Conservation (phyloP, 2,113 vertebrate genomes). For the Myiozetetes cayanensis region DNA sequence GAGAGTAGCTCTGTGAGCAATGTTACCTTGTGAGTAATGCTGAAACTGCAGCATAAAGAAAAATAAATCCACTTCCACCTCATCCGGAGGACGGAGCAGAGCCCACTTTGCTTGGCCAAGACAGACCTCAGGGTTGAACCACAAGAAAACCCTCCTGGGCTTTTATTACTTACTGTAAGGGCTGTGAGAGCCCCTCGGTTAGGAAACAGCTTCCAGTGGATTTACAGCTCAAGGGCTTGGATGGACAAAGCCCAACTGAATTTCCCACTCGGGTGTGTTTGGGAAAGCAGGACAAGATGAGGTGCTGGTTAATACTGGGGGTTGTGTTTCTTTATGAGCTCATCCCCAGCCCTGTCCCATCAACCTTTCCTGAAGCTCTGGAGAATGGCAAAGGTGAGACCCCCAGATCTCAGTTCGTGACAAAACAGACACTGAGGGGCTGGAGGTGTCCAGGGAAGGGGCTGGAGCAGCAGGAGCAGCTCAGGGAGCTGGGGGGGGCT, state of each 20-base stretch:
- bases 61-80: slow-evolving; percentile 35
- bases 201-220: not conserved
- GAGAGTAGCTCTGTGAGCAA: slow-evolving; percentile 10
- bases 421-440: not conserved
- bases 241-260: rapidly evolving
- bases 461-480: not conserved
- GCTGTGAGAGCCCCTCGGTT: not conserved
- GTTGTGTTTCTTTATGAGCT: not conserved
- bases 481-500: not conserved
- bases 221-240: not conserved
- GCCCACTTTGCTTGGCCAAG: not conserved
- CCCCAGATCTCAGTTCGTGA: not conserved
- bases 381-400: not conserved
- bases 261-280: rapidly evolving
- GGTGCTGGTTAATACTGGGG: not conserved
- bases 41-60: not conserved
- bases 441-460: rapidly evolving
- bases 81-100: not conserved
- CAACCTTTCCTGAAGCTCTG: not conserved
- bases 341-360: not conserved
- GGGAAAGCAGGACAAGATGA: not conserved
- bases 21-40: not conserved
- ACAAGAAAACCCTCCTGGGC: slow-evolving; percentile 11
- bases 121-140: not conserved
- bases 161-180: not conserved